Evolutionary conservation across 2,113 vertebrate species (phyloP).

Genomic region (human): DNA sequence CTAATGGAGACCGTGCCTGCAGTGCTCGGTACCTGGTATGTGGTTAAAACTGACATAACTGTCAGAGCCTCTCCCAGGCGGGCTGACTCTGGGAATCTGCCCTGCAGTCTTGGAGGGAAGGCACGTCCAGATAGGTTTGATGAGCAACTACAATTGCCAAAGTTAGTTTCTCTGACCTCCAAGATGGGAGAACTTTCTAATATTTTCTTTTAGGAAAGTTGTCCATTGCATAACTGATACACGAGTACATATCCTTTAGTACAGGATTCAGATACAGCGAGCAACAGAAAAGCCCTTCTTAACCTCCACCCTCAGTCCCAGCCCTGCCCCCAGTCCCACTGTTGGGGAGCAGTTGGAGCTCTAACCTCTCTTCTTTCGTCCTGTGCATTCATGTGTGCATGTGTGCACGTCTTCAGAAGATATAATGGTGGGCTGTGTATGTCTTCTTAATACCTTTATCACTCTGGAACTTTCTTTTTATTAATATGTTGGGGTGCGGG

Average conservation of each 20-base stretch:
- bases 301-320: no score
- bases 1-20: accelerated
- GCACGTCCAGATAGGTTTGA: neutral
- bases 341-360: neutral
- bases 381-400: accelerated
- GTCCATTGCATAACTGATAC: neutral
- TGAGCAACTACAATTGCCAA: neutral
- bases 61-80: no score
- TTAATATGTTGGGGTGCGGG: neutral
- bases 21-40: neutral
- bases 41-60: neutral
- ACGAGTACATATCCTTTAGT: accelerated
- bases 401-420: neutral
- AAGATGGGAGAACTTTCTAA: neutral
- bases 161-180: neutral
- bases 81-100: neutral
- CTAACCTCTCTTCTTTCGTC: neutral
- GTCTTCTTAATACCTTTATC: neutral
- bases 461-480: neutral
- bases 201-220: neutral
- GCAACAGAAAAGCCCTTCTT: no score
- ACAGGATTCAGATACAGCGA: neutral
- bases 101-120: neutral
- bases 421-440: neutral
- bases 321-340: no score